phyloP scores from a whole-genome alignment of 2,888 invertebrate genomes.

The Neuroscelio doddi region DNA sequence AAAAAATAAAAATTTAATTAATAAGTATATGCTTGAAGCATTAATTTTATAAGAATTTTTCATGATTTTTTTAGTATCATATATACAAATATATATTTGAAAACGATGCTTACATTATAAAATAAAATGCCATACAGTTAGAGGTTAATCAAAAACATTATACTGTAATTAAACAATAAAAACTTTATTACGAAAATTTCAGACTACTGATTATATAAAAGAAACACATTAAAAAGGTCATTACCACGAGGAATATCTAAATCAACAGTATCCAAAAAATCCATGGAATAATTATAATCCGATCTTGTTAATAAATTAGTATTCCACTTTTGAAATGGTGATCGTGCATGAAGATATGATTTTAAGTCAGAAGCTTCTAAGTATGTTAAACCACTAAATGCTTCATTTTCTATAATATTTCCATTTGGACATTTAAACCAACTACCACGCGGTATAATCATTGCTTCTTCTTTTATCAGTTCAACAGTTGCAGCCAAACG shows the following conservation, averaged over 20 bases:
- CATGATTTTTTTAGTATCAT: too few species aligned
- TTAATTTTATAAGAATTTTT: too few species aligned
- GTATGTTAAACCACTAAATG: conserved; percentile 79
- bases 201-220: too few species aligned
- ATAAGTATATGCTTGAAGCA: too few species aligned
- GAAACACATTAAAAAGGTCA: too few species aligned
- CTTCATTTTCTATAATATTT: conserved; percentile 80
- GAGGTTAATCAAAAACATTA: too few species aligned
- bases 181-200: too few species aligned
- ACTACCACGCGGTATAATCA: conserved; percentile 85
- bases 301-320: conserved; percentile 83
- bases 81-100: too few species aligned
- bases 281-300: conserved; percentile 89
- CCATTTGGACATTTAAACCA: conserved; percentile 84
- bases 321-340: conserved; percentile 81
- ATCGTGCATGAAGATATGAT: conserved; percentile 85
- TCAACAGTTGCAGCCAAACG: conserved; percentile 82
- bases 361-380: conserved; percentile 81
- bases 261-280: conserved; percentile 89
- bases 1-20: too few species aligned
- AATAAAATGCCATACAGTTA: too few species aligned
- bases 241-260: conserved; percentile 83
- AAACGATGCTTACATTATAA: too few species aligned
- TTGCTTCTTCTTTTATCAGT: conserved; percentile 82
- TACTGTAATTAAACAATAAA: too few species aligned